Evolutionary conservation across 2,888 invertebrate genomes (phyloP).

Genomic region (Euzophera pinguis): DNA sequence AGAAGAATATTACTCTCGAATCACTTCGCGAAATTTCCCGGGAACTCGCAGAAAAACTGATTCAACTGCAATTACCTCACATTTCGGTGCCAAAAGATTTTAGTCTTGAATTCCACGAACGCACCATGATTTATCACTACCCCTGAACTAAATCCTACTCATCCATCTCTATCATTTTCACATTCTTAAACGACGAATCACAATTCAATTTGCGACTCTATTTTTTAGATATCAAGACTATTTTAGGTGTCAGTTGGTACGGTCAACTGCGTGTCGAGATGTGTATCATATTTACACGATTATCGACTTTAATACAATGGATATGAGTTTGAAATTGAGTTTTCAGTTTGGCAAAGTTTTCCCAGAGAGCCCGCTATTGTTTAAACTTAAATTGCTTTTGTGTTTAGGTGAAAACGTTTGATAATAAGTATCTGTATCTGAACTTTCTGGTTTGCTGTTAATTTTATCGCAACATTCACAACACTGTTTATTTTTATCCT

Average conservation of each 20-base stretch:
- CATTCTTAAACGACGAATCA: constrained; percentile 10
- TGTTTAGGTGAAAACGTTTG: constrained; percentile 26
- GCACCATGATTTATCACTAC: constrained; percentile 18
- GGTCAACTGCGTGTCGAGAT: not conserved
- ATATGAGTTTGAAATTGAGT: constrained; percentile 4
- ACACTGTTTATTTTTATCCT: not conserved
- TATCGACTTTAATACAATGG: constrained; percentile 1
- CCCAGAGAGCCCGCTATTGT: constrained; percentile 35
- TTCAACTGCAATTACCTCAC: constrained; percentile 12
- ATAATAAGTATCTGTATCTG: constrained; percentile 4
- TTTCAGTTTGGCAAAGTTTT: not conserved
- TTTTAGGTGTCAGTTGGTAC: not conserved
- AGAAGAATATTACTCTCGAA: not conserved
- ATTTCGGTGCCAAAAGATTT: constrained; percentile 12
- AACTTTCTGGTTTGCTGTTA: not conserved
- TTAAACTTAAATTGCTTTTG: constrained; percentile 58
- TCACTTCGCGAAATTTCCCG: not conserved
- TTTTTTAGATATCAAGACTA: constrained; percentile 1
- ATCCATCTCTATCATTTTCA: constrained; percentile 19
- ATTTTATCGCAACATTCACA: no score
- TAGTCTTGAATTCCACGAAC: constrained; percentile 12
- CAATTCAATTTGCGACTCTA: not conserved
- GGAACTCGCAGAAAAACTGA: not conserved
- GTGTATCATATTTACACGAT: constrained; percentile 8
- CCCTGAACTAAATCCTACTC: constrained; percentile 11